A percentile compares a stretch with the other conserved stretches of the same genome.
These are phyloP conservation scores for Sarcophaga caerulescens DNA, from an alignment of 2,888 invertebrate genomes.

Conservation along the genomic window DNA sequence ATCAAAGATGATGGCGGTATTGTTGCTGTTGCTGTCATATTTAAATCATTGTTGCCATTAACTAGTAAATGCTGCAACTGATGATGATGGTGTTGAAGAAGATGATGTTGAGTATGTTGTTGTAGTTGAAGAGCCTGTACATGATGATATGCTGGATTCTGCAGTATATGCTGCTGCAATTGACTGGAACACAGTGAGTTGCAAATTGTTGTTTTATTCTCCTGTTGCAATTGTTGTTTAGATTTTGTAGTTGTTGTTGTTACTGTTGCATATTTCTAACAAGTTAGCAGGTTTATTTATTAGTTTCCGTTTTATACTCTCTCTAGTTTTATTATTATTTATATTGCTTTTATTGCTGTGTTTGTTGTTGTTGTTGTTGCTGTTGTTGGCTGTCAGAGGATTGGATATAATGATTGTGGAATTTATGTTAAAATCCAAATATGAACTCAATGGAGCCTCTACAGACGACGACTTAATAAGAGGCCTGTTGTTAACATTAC, in stretches of 20 bases:
- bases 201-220: neutral
- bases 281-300: slow-evolving; percentile 22
- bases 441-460: slow-evolving; percentile 68
- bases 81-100: slow-evolving; percentile 29
- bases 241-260: neutral
- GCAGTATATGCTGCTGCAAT: slow-evolving; percentile 68
- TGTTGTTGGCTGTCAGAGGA: slow-evolving; percentile 24
- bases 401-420: slow-evolving; percentile 52
- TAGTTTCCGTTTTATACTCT: slow-evolving; percentile 13
- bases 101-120: neutral
- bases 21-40: slow-evolving; percentile 11
- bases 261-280: slow-evolving; percentile 20
- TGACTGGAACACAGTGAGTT: slow-evolving; percentile 49
- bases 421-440: slow-evolving; percentile 58
- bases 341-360: neutral
- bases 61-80: slow-evolving; percentile 19
- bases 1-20: slow-evolving; percentile 67
- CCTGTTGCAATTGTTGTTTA: slow-evolving; percentile 12
- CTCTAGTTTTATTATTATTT: neutral
- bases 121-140: slow-evolving; percentile 7
- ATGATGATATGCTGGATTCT: slow-evolving; percentile 46
- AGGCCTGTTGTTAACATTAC: slow-evolving; percentile 68
- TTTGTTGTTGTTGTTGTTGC: too few relatives aligned
- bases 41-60: slow-evolving; percentile 49
- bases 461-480: slow-evolving; percentile 74